These are phyloP conservation scores for Tipula confusa DNA, from an alignment of 2,888 invertebrate species.

Conservation along the genomic window DNA sequence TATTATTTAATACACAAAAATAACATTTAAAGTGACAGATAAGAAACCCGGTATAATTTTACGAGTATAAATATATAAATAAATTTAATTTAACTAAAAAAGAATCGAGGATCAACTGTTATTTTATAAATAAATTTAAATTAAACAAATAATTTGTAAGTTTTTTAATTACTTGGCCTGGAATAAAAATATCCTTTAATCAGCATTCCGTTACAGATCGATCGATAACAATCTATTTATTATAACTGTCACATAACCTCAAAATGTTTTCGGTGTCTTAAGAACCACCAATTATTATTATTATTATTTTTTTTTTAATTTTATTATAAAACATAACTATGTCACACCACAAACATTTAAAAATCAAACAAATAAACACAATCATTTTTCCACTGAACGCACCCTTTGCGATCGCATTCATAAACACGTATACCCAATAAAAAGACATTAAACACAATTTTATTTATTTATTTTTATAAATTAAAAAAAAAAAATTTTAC, in stretches of 20 bases:
- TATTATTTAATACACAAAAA: not conserved
- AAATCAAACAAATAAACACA: not conserved
- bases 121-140: constrained; percentile 8
- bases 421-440: not conserved
- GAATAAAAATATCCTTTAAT: not conserved
- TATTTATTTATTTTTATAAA: not conserved
- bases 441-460: not conserved
- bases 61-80: not conserved
- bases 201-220: not conserved
- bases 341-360: not conserved
- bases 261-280: not conserved
- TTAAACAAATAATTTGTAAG: not conserved
- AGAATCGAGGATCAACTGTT: not conserved
- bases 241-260: not conserved
- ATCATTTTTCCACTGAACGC: not conserved
- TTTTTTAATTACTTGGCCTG: not conserved
- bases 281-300: not conserved
- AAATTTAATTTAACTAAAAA: not conserved
- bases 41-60: not conserved
- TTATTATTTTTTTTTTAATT: not conserved
- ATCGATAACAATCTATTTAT: not conserved
- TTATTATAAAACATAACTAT: not conserved
- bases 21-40: not conserved
- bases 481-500: too few species aligned
- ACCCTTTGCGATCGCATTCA: not conserved